A percentile compares a stretch with the other conserved stretches of the same genome.
Evolutionary conservation across 2,797 vertebrate species (phyloP).

Genomic region (Sandelia bainsii): DNA sequence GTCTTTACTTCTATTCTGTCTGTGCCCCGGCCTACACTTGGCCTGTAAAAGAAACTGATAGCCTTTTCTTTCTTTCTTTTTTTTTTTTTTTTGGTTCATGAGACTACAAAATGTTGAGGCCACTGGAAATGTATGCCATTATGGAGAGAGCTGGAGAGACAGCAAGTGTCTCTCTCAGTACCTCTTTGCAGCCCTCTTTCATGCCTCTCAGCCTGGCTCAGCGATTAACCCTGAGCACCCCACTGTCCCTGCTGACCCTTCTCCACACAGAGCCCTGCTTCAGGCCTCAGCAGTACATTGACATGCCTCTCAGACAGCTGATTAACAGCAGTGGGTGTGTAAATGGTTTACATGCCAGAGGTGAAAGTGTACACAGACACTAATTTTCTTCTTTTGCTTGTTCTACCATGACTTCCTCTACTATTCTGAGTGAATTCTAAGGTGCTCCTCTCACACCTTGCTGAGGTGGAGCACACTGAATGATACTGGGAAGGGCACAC

Average conservation of each 20-base stretch:
- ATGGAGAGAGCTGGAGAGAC: slow-evolving; percentile 67
- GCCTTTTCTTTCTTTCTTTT: slow-evolving; percentile 68
- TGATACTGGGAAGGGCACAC: slow-evolving; percentile 30
- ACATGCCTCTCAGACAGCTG: slow-evolving; percentile 74
- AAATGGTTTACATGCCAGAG: slow-evolving; percentile 59
- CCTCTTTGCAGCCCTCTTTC: slow-evolving; percentile 79
- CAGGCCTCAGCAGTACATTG: slow-evolving; percentile 52
- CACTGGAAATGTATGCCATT: slow-evolving; percentile 70
- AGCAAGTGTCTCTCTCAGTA: slow-evolving; percentile 72
- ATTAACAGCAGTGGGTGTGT: slow-evolving; percentile 77
- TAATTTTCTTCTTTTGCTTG: slow-evolving; percentile 39
- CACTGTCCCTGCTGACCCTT: slow-evolving; percentile 61
- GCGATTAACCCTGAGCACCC: slow-evolving; percentile 80
- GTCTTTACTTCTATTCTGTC: slow-evolving; percentile 21
- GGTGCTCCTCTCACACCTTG: slow-evolving; percentile 27
- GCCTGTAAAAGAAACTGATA: slow-evolving; percentile 46
- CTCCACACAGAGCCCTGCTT: slow-evolving; percentile 52
- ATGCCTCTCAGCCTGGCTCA: slow-evolving; percentile 80
- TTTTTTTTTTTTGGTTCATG: not conserved
- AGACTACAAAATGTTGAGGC: slow-evolving; percentile 50
- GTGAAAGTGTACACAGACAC: slow-evolving; percentile 42
- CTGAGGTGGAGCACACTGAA: slow-evolving; percentile 38
- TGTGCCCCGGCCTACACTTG: slow-evolving; percentile 37
- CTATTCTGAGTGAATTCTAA: slow-evolving; percentile 38
- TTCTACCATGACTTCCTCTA: slow-evolving; percentile 20